Evolutionary conservation across 2,888 invertebrate genomes (phyloP), one percentile per base, ranked within the genome.

Genomic region (Tinea semifulvella): DNA sequence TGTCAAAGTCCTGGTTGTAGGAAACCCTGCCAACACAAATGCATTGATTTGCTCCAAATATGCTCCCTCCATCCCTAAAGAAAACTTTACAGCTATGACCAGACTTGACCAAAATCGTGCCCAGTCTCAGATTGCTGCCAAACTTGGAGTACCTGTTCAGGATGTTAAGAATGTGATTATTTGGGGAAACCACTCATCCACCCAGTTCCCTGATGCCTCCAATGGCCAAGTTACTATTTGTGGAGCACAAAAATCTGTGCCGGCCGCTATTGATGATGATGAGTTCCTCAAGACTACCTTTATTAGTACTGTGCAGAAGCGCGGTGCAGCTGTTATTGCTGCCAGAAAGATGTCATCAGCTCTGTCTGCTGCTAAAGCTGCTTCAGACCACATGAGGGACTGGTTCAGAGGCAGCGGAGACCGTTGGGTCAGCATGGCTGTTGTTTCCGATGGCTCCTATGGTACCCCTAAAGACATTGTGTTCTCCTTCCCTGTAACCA

Each of bases 101-200:
- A 87, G 99, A 50, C 84, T 99, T 43, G 99, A 99, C 76, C 98
- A 99, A 69, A 99, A 99, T 74, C 88, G 99, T 60, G 98, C 98
- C 3, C 90, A 90, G 58, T 91, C 94, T 46, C 96, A 96, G 76
- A 76, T 94, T 52, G 92, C 93, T 22, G 82, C 84, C n/a, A 88
- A 87, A 61, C 56, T 91, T 26, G 84, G 84, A 11, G 82, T 88
- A 1, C 84, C 85, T 49, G 88, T 94, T 19, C 85, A 87, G 49
- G 84, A 89, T 61, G 92, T 98, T 1, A 87, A 87, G 58, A 97
- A 97, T 65, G 90, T 96, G 11, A 91, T 96, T 49, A 98, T 99
- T 67, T 99, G 99, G 99, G 99, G 99, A 38, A 99, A 99, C 76
- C 99, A 99, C 71, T 98, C 98, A 0, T 94, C 96, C 3, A 99